These are phyloP conservation scores for Sciaenops ocellatus DNA, from an alignment of 2,797 vertebrate genomes.

Conservation along the genomic window DNA sequence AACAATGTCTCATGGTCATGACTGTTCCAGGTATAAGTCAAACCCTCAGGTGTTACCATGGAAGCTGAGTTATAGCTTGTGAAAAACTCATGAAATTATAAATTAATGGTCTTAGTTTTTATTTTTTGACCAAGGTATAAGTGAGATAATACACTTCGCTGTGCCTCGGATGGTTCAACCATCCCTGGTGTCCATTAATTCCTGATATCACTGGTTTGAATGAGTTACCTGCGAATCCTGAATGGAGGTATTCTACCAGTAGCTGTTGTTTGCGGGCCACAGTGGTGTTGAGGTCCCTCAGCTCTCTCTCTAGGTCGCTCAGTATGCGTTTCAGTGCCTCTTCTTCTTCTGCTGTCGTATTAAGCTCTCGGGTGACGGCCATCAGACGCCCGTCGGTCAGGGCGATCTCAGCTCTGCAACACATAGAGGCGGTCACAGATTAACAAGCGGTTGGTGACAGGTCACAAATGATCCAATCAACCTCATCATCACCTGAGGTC, in stretches of 20 bases:
- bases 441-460: neutral
- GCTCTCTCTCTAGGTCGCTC: slow-evolving; percentile 72
- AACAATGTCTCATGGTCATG: too few relatives aligned
- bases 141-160: too few relatives aligned
- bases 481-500: slow-evolving; percentile 84
- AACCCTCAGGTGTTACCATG: too few relatives aligned
- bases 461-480: neutral
- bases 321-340: slow-evolving; percentile 66
- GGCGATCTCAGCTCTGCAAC: slow-evolving; percentile 86
- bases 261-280: slow-evolving; percentile 71
- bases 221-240: slow-evolving; percentile 84
- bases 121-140: too few relatives aligned
- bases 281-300: slow-evolving; percentile 81
- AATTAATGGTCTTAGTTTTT: too few relatives aligned
- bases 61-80: too few relatives aligned
- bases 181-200: too few relatives aligned
- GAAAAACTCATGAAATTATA: too few relatives aligned
- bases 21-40: too few relatives aligned
- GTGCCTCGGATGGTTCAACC: too few relatives aligned
- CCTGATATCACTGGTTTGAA: neutral
- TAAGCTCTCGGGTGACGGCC: slow-evolving; percentile 79
- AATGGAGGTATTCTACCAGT: slow-evolving; percentile 71
- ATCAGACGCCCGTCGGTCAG: slow-evolving; percentile 87
- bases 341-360: slow-evolving; percentile 67
- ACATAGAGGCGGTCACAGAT: neutral